Evolutionary conservation across 2,797 vertebrate genomes (phyloP).

Genomic region (Macrochelys suwanniensis): DNA sequence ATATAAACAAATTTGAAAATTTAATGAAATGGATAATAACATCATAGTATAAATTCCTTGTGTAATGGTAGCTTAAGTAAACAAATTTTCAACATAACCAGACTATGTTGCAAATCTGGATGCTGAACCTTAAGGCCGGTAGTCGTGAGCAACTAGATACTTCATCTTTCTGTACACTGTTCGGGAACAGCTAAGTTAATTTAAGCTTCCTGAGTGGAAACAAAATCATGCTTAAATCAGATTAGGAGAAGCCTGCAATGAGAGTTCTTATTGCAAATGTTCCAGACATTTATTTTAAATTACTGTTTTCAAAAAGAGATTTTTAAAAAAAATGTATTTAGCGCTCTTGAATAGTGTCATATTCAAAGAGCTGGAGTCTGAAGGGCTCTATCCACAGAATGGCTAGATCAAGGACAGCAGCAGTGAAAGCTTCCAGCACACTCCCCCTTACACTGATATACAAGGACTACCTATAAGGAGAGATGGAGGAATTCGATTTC

Average conservation of each 20-base stretch:
- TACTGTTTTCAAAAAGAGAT: slow-evolving; percentile 28
- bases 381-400: background rate
- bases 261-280: slow-evolving; percentile 53
- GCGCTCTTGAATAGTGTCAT: background rate
- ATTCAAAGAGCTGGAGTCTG: background rate
- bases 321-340: background rate
- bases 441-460: rapidly evolving
- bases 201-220: slow-evolving; percentile 68
- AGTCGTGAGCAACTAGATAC: slow-evolving; percentile 32
- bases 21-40: slow-evolving; percentile 50
- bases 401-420: background rate
- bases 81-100: slow-evolving; percentile 41
- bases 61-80: slow-evolving; percentile 53
- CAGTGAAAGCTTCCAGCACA: background rate
- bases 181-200: slow-evolving; percentile 70
- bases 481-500: slow-evolving; percentile 34
- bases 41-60: slow-evolving; percentile 23
- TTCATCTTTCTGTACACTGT: slow-evolving; percentile 47
- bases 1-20: slow-evolving; percentile 45
- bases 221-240: slow-evolving; percentile 68
- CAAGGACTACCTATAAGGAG: slow-evolving; percentile 24
- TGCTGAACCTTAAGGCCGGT: slow-evolving; percentile 22
- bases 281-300: slow-evolving; percentile 46
- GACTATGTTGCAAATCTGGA: slow-evolving; percentile 11
- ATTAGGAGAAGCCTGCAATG: slow-evolving; percentile 68